Conservation (phyloP, 2,888 invertebrate genomes). For the Gryllus longicercus region DNA sequence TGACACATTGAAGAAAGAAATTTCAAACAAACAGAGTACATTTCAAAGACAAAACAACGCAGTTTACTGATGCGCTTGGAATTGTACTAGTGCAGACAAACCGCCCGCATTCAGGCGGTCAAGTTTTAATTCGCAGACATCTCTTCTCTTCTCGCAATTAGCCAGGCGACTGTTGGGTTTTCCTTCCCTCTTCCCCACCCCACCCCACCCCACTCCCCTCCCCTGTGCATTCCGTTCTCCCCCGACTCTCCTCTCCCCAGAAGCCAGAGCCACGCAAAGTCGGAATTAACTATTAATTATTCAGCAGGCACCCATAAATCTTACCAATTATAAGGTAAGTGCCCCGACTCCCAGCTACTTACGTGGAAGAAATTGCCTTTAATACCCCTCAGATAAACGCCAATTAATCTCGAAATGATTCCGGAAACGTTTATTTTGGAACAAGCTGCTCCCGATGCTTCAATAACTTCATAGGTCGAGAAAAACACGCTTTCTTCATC, state of each 20-base stretch:
- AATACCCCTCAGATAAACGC: neutral
- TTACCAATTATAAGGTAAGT: slow-evolving; percentile 7
- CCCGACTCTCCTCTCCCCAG: neutral
- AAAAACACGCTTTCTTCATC: neutral
- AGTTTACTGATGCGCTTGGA: too few relatives aligned
- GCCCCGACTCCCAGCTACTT: neutral
- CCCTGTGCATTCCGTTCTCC: too few relatives aligned
- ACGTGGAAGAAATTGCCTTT: slow-evolving; percentile 10
- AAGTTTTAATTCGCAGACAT: too few relatives aligned
- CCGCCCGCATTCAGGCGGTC: too few relatives aligned
- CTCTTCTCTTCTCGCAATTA: too few relatives aligned
- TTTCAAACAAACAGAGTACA: too few relatives aligned
- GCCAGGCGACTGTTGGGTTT: too few relatives aligned
- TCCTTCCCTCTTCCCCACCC: too few relatives aligned
- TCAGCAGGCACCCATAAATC: slow-evolving; percentile 8
- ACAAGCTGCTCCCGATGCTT: neutral
- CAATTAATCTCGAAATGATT: neutral
- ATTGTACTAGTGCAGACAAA: too few relatives aligned
- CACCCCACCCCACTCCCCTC: too few relatives aligned
- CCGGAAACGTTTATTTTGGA: neutral
- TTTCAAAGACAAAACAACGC: too few relatives aligned
- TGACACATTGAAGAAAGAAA: too few relatives aligned
- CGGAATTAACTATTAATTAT: neutral
- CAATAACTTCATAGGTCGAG: neutral
- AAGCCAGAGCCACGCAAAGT: neutral